A percentile compares a stretch with the other conserved stretches of the same genome.
Evolutionary conservation across 2,888 invertebrate species (phyloP).

Genomic region (Pyrochroa serraticornis): DNA sequence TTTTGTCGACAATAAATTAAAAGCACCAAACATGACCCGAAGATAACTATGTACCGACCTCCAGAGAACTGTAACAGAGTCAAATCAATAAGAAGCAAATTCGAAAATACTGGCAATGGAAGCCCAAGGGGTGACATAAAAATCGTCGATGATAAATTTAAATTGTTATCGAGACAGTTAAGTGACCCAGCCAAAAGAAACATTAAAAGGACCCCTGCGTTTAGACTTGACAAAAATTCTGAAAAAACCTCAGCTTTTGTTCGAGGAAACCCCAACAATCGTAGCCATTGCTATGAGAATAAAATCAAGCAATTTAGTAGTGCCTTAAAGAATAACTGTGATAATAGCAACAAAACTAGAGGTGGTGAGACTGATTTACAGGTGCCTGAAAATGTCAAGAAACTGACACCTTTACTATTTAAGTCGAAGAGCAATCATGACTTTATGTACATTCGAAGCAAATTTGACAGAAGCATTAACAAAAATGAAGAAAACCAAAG

Average conservation of each 20-base stretch:
- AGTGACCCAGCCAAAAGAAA: constrained; percentile 58
- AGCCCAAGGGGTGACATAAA: constrained; percentile 25
- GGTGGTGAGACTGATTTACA: constrained; percentile 6
- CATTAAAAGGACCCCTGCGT: constrained; percentile 65
- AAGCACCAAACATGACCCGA: not conserved
- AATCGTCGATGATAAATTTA: constrained; percentile 4
- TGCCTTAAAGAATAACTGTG: constrained; percentile 47
- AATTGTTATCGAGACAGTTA: constrained; percentile 47
- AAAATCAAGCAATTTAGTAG: constrained; percentile 47
- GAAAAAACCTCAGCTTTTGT: constrained; percentile 35
- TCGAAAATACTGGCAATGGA: constrained; percentile 58
- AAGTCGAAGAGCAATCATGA: constrained; percentile 49
- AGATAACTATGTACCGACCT: constrained; percentile 52
- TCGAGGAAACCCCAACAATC: constrained; percentile 34
- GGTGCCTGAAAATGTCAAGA: constrained; percentile 14
- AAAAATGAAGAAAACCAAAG: constrained; percentile 20
- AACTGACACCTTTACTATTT: constrained; percentile 34
- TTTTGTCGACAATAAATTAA: not conserved
- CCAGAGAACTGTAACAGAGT: constrained; percentile 60
- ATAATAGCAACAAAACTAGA: constrained; percentile 27
- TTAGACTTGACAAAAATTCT: constrained; percentile 58
- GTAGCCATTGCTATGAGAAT: constrained; percentile 43
- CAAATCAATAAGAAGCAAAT: constrained; percentile 69
- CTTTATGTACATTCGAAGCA: constrained; percentile 47
- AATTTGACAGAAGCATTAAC: constrained; percentile 38